Percentiles rank a stretch among this genome's conserved stretches.
phyloP scores from a whole-genome alignment of 2,797 vertebrate genomes.

The Staurois parvus region DNA sequence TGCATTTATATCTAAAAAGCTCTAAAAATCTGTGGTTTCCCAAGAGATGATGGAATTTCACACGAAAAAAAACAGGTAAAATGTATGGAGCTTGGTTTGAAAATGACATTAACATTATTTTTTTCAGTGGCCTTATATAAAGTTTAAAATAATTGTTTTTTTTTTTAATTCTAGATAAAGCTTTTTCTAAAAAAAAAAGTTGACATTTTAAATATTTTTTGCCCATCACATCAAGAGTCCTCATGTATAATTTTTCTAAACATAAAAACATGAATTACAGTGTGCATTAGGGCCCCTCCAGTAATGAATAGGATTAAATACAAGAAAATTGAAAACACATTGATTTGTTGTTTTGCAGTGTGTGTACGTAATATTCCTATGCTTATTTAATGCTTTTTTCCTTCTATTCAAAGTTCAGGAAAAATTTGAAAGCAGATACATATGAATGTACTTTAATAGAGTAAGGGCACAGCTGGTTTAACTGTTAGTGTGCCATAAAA shows the following conservation, averaged over 20 bases:
- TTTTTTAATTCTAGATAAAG: neutral
- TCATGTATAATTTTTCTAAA: conserved; percentile 22
- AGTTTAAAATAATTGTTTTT: too few species aligned
- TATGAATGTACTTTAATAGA: neutral
- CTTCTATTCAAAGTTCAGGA: neutral
- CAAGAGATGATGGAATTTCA: too few species aligned
- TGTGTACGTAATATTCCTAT: neutral
- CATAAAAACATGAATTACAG: conserved; percentile 19
- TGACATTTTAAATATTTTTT: neutral
- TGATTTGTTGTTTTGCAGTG: neutral
- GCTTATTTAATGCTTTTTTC: neutral
- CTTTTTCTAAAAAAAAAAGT: neutral
- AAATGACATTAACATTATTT: too few species aligned
- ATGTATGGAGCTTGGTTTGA: too few species aligned
- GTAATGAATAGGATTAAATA: conserved; percentile 42
- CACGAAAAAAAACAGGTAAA: too few species aligned
- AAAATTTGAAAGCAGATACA: conserved; percentile 16
- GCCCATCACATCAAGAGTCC: neutral
- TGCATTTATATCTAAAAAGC: too few species aligned
- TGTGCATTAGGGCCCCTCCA: conserved; percentile 19
- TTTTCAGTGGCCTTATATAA: too few species aligned
- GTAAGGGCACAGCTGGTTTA: neutral
- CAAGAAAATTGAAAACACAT: conserved; percentile 56
- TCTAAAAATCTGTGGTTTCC: too few species aligned
- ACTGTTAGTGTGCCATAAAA: neutral